Evolutionary conservation across 2,113 vertebrate genomes (phyloP), one percentile per base, ranked within the genome.

Genomic region (Pachycephala philippinensis): DNA sequence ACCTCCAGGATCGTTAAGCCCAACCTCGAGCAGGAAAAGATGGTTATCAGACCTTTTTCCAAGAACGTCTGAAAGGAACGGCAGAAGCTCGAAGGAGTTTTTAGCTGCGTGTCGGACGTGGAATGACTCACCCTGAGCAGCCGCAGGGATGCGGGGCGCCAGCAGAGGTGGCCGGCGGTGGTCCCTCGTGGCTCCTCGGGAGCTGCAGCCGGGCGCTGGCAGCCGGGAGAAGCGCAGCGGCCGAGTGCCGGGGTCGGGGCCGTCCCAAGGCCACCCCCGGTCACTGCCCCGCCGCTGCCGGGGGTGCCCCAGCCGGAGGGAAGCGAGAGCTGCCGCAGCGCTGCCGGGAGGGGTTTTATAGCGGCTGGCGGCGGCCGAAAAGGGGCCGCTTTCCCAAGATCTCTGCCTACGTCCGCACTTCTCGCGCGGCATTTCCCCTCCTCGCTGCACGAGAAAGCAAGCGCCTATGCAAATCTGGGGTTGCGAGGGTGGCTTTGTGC

Each of bases 61-160:
- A 3, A 13, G 72, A 39, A 8, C 11, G 0, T 13, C 12, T 7
- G 57, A 26, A 54, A 54, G 21, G 53, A 15, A 8, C 0, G 2
- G 30, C 10, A 27, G 28, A 23, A 19, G 13, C 40, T 7, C 4
- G 3, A 4, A 24, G 64, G 19, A 19, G 23, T 6, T 74, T 22
- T 20, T 6, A 11, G 30, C 42, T 13, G 28, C 0, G 13, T 2
- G 18, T 11, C 2, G 3, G 28, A 1, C 0, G 7, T 1, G 22
- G 3, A 13, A 4, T 2, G 30, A 57, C 63, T 30, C 24, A 53
- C 64, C 53, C 30, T 12, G 44, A 6, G 15, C 7, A 24, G 17
- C 15, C 7, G 5, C 28, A 8, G 69, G 19, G 44, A 11, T 10
- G 54, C 26, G 3, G 44, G 39, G 22, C 3, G 8, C 21, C 20